These are phyloP conservation scores for Toxotes jaculatrix DNA, from an alignment of 2,113 vertebrate genomes.

Conservation along the genomic window DNA sequence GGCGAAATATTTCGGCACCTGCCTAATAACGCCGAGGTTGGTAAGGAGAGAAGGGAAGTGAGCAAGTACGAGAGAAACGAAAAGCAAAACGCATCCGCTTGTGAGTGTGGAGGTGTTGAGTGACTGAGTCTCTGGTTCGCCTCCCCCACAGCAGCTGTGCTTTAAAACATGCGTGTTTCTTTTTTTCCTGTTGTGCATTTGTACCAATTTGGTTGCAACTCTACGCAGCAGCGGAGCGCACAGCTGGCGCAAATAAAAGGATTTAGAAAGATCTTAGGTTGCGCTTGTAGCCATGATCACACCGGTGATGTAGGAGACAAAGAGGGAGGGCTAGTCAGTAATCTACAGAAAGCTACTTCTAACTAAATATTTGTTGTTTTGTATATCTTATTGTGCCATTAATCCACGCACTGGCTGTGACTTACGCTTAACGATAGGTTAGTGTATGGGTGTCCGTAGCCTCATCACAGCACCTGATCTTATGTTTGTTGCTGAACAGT, in stretches of 20 bases:
- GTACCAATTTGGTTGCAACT: slow-evolving; percentile 11
- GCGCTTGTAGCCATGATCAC: too few relatives aligned
- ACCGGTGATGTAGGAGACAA: too few relatives aligned
- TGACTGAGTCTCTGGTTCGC: slow-evolving; percentile 28
- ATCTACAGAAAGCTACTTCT: not conserved
- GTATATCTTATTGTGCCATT: too few relatives aligned
- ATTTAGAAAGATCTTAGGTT: not conserved
- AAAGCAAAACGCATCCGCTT: slow-evolving; percentile 65
- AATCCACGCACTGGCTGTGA: too few relatives aligned
- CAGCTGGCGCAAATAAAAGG: slow-evolving; percentile 7
- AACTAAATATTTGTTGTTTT: too few relatives aligned
- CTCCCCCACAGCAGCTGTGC: slow-evolving; percentile 68
- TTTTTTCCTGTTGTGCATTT: slow-evolving; percentile 8
- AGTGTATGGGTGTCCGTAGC: too few relatives aligned
- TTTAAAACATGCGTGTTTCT: not conserved
- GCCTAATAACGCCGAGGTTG: not conserved
- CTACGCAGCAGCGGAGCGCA: not conserved
- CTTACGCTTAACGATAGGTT: too few relatives aligned
- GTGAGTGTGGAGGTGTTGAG: slow-evolving; percentile 48
- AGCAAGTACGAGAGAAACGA: slow-evolving; percentile 21
- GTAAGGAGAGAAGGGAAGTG: slow-evolving; percentile 35
- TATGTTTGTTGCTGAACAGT: too few relatives aligned
- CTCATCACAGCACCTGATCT: too few relatives aligned
- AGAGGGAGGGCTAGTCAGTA: not conserved
- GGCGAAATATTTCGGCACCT: not conserved